These are phyloP conservation scores for Cylloceria caligata DNA, from an alignment of 2,888 invertebrate species.

Conservation along the genomic window DNA sequence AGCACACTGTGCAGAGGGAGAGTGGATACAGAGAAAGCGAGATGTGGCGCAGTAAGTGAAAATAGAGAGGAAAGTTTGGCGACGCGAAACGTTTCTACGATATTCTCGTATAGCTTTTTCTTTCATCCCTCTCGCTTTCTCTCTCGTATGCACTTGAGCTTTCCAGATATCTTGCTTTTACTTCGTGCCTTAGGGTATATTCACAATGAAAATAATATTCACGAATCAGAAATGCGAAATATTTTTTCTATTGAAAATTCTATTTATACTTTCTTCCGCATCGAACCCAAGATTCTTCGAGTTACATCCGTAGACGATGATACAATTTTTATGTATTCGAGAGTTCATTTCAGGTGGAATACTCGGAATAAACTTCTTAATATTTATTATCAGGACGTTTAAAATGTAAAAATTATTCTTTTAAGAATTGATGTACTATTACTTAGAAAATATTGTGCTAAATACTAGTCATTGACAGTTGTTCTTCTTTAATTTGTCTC, in stretches of 20 bases:
- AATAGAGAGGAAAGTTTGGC: slow-evolving; percentile 53
- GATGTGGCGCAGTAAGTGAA: slow-evolving; percentile 16
- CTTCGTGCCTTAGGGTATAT: slow-evolving; percentile 4
- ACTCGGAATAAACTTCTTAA: not conserved
- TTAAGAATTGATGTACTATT: too few relatives aligned
- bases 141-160: slow-evolving; percentile 68
- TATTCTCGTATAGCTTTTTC: slow-evolving; percentile 34
- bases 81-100: slow-evolving; percentile 38
- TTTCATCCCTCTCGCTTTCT: slow-evolving; percentile 66
- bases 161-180: slow-evolving; percentile 37
- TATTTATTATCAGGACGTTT: not conserved
- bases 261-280: not conserved
- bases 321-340: not conserved
- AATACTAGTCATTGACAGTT: too few relatives aligned
- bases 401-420: not conserved
- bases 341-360: not conserved
- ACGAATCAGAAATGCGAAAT: not conserved
- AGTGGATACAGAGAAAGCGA: slow-evolving; percentile 36
- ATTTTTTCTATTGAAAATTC: not conserved
- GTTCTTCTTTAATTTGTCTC: too few relatives aligned
- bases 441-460: too few relatives aligned
- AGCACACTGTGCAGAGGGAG: slow-evolving; percentile 57
- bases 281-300: not conserved
- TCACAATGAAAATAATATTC: slow-evolving; percentile 11
- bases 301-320: not conserved